Percentiles rank a stretch among this genome's conserved stretches.
These are phyloP conservation scores for Troides aeacus DNA, from an alignment of 2,888 invertebrate genomes.

Conservation along the genomic window DNA sequence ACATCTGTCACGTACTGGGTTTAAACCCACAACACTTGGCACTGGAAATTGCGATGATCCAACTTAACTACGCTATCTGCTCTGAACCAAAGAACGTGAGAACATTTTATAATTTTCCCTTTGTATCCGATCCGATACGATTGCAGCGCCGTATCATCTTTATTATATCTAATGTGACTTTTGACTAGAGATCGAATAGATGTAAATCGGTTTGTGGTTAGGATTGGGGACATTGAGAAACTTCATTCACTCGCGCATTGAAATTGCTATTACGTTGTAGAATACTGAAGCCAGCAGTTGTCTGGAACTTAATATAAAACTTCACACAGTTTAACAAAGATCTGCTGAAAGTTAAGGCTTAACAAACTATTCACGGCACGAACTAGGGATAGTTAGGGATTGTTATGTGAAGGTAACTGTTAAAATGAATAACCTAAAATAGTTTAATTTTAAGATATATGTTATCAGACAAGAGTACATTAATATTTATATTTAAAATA, in stretches of 20 bases:
- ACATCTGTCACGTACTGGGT: too few species aligned
- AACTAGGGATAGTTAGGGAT: neutral
- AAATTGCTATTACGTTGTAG: neutral
- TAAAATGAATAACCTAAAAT: neutral
- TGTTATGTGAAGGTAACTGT: neutral
- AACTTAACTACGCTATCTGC: neutral
- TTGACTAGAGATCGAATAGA: neutral
- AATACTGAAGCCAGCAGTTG: neutral
- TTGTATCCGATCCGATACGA: neutral
- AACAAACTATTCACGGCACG: too few species aligned
- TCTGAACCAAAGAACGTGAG: neutral
- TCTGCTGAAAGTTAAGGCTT: neutral
- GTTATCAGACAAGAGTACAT: too few species aligned
- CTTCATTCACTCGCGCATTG: neutral
- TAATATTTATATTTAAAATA: too few species aligned
- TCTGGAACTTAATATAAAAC: neutral
- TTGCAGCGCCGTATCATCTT: neutral
- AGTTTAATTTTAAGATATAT: too few species aligned
- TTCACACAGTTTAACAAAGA: neutral
- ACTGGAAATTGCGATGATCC: neutral
- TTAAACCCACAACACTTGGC: too few species aligned
- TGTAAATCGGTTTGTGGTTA: neutral
- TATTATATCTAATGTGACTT: neutral
- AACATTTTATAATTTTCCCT: neutral
- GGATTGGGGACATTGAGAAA: neutral